Evolutionary conservation across 2,113 vertebrate genomes (phyloP).

Genomic region (Sorex araneus): DNA sequence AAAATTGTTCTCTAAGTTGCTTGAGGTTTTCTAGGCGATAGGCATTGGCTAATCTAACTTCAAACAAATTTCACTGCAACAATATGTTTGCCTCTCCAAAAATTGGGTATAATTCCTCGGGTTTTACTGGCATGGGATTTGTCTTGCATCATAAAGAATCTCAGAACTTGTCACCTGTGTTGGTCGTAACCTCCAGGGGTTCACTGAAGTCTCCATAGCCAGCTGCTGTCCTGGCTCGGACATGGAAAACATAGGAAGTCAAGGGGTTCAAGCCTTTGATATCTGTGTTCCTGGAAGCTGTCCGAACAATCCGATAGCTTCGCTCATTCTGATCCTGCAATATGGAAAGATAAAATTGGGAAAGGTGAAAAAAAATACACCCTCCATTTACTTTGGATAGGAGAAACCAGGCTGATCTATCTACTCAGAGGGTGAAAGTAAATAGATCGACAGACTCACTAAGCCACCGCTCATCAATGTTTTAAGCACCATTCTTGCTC

Average conservation of each 20-base stretch:
- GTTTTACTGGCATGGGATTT: not conserved
- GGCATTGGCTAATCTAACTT: not conserved
- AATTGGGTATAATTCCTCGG: not conserved
- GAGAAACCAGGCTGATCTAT: not conserved
- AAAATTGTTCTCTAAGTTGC: slow-evolving; percentile 35
- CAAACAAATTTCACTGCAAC: not conserved
- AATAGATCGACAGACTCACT: not conserved
- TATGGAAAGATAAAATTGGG: not conserved
- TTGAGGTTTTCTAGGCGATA: not conserved
- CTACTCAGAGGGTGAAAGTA: not conserved
- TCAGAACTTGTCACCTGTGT: slow-evolving; percentile 92
- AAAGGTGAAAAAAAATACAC: not conserved
- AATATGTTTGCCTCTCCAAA: slow-evolving; percentile 5
- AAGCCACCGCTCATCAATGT: not conserved
- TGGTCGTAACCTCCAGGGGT: slow-evolving; percentile 97
- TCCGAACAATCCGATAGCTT: slow-evolving; percentile 98
- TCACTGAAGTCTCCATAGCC: slow-evolving; percentile 98
- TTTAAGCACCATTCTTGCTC: not conserved
- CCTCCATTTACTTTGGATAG: not conserved
- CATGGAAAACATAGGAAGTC: slow-evolving; percentile 98
- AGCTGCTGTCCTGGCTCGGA: slow-evolving; percentile 96
- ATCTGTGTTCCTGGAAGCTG: slow-evolving; percentile 93
- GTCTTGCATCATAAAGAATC: not conserved
- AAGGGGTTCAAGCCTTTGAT: slow-evolving; percentile 97
- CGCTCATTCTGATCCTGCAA: slow-evolving; percentile 97